Evolutionary conservation across 2,797 vertebrate genomes (phyloP).

Genomic region (Xiphophorus birchmanni): DNA sequence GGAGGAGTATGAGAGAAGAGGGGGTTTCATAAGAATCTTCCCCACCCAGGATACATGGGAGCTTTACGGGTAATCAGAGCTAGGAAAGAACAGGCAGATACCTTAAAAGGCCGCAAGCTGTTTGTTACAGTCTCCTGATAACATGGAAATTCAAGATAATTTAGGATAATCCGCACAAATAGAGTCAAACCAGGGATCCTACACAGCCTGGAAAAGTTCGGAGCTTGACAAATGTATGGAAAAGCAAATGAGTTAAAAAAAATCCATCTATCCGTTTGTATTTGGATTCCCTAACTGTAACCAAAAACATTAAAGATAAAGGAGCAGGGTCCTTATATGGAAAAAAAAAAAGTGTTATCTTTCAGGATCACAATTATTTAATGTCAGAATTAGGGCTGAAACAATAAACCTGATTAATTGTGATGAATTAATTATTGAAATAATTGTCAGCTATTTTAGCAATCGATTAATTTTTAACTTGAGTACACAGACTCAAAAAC

Average conservation of each 20-base stretch:
- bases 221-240: not conserved
- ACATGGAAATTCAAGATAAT: conserved; percentile 22
- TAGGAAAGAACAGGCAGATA: conserved; percentile 31
- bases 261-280: not conserved
- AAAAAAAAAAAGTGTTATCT: conserved; percentile 9
- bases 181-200: conserved; percentile 11
- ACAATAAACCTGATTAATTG: too few relatives aligned
- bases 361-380: conserved; percentile 26
- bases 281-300: not conserved
- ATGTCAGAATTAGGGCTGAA: conserved; percentile 42
- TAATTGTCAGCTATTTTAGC: too few relatives aligned
- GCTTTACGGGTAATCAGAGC: conserved; percentile 87
- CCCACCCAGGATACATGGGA: conserved; percentile 93
- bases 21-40: conserved; percentile 95
- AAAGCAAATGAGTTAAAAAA: not conserved
- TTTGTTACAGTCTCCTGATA: conserved; percentile 29
- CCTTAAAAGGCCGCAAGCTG: conserved; percentile 17
- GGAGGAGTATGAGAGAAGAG: conserved; percentile 92
- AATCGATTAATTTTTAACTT: too few relatives aligned
- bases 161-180: not conserved
- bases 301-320: not conserved
- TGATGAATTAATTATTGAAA: too few relatives aligned
- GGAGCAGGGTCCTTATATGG: conserved; percentile 19
- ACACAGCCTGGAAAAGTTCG: not conserved
- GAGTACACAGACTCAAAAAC: too few relatives aligned